Conservation (phyloP, 2,113 vertebrate genomes). For the Alaudala cheleensis region DNA sequence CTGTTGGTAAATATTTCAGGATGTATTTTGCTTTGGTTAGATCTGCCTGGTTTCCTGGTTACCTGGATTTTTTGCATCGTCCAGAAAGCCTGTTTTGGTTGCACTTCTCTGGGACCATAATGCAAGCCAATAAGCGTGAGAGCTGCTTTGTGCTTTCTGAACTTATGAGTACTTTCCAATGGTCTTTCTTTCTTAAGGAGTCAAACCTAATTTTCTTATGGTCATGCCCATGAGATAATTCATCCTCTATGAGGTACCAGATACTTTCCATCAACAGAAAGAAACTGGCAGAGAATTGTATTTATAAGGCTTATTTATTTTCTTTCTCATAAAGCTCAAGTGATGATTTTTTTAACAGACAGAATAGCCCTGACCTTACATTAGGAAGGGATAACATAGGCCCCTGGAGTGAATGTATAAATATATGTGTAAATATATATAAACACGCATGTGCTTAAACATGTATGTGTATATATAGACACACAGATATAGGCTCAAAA, state of each 20-base stretch:
- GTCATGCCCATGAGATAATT: background rate
- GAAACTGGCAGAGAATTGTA: background rate
- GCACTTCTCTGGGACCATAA: background rate
- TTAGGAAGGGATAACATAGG: background rate
- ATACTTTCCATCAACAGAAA: background rate
- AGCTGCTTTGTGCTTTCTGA: background rate
- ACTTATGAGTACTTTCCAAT: background rate
- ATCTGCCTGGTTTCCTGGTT: background rate
- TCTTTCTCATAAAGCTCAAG: background rate
- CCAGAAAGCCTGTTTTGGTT: background rate
- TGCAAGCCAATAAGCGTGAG: background rate
- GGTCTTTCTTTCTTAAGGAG: background rate
- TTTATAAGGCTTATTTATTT: background rate
- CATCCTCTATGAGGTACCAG: background rate
- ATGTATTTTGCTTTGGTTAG: background rate
- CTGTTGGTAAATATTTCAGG: background rate
- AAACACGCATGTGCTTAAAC: background rate
- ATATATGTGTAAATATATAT: background rate
- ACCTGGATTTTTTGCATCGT: background rate
- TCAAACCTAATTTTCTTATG: background rate
- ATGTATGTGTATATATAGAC: background rate
- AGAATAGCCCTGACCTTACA: background rate
- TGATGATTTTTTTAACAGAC: background rate
- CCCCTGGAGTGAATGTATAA: background rate
- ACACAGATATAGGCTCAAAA: background rate